Conservation (phyloP, 2,113 vertebrate genomes). For the Daphoenositta chrysoptera region DNA sequence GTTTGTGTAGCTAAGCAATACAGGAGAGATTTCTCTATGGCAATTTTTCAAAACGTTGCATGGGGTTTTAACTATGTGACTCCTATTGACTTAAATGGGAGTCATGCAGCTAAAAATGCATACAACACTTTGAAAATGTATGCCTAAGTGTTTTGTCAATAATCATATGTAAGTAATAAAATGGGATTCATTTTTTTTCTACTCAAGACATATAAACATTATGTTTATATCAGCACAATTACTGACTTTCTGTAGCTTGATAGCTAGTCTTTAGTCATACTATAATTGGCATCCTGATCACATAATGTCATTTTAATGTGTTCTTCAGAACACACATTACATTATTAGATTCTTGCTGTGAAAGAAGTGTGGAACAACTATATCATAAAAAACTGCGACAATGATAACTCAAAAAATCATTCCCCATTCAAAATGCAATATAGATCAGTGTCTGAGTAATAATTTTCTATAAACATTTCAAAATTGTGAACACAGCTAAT, state of each 20-base stretch:
- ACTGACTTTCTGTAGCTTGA: constrained; percentile 53
- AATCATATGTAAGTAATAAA: constrained; percentile 61
- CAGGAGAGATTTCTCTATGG: neutral
- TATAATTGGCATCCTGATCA: constrained; percentile 58
- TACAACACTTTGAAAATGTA: constrained; percentile 46
- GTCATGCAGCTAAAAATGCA: constrained; percentile 57
- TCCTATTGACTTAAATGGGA: constrained; percentile 64
- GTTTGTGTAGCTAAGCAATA: constrained; percentile 23
- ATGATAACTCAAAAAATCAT: constrained; percentile 40
- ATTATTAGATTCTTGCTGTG: constrained; percentile 68
- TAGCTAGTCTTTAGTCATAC: constrained; percentile 54
- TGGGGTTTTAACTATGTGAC: constrained; percentile 43
- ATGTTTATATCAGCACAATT: constrained; percentile 63
- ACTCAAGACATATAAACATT: constrained; percentile 62
- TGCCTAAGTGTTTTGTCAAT: constrained; percentile 66
- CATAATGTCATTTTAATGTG: constrained; percentile 58
- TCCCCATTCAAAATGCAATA: constrained; percentile 30
- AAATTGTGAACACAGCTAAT: neutral
- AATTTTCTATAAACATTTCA: constrained; percentile 37
- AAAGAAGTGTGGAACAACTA: constrained; percentile 43
- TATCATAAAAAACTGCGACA: constrained; percentile 43
- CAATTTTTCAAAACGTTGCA: constrained; percentile 64
- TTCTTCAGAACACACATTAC: constrained; percentile 30
- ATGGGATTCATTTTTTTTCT: constrained; percentile 58
- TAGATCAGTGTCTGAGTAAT: constrained; percentile 1